Evolutionary conservation across 1,140 invertebrate genomes (phyloP), one percentile per base, ranked within the genome.

Genomic region (Tribolium madens): DNA sequence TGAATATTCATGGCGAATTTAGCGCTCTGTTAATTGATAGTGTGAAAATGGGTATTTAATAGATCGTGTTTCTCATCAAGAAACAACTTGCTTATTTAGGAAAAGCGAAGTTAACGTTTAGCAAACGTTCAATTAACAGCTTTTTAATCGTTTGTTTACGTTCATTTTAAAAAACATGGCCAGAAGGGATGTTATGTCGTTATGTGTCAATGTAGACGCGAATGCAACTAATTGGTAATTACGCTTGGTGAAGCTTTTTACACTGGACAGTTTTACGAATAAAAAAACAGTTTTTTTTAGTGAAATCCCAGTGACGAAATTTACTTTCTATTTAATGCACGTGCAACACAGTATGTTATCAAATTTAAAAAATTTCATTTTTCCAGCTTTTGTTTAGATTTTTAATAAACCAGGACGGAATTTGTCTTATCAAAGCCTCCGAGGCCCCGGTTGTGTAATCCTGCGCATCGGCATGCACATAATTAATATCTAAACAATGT

Each of bases 1-100:
- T 76, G 77, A 79, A 79, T 79, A 79, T 79, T 79, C 78, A 79
- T 79, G 70, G 78, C 69, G 72, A 79, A 79, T 77, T 76, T 70
- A 57, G 68, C 75, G 60, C 75, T 72, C 60, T 75, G 75, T 79
- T 79, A 79, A 79, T 79, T 79, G 75, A 79, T 75, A 77, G 78
- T 79, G 78, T 79, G 78, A 68, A 77, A 79, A 79, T 75, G 78
- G 73, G 46, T 73, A 50, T 79, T 79, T 79, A 79, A 79, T 79
- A 77, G 76, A 74, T 76, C 72, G 50, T 77, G 76, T 79, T 79
- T 53, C 53, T 50, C 57, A 52, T 42, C 73, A 52, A 14, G 73
- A 64, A 64, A 52, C 46, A 48, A 72, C 46, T 72, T 71, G 70
- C 46, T 72, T 50, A 31, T 10, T 72, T 72, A 52, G 47, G 36